phyloP scores from a whole-genome alignment of 2,888 invertebrate species.

The Hydrotaea diabolus region DNA sequence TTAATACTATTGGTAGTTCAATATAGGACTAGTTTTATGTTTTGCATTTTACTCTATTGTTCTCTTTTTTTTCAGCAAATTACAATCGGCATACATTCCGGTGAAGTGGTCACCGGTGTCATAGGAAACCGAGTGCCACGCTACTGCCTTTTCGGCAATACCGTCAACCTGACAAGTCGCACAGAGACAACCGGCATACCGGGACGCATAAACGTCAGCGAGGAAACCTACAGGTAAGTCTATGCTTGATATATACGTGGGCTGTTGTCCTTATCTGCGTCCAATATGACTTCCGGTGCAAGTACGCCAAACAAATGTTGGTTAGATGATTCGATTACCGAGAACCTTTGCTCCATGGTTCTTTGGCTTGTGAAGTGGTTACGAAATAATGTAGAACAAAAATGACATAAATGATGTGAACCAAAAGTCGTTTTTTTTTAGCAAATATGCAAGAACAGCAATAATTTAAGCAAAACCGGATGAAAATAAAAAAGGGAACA shows the following conservation, averaged over 20 bases:
- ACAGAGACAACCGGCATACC: slow-evolving; percentile 95
- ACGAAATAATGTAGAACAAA: slow-evolving; percentile 19
- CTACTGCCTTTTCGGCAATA: slow-evolving; percentile 96
- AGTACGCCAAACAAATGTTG: slow-evolving; percentile 65
- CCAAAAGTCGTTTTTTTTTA: not conserved
- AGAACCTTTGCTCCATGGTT: not conserved
- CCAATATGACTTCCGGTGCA: too few relatives aligned
- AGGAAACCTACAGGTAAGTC: slow-evolving; percentile 92
- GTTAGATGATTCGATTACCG: not conserved
- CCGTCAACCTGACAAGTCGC: slow-evolving; percentile 95
- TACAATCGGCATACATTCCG: slow-evolving; percentile 96
- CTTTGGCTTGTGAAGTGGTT: not conserved
- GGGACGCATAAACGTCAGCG: slow-evolving; percentile 94
- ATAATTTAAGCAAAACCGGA: not conserved
- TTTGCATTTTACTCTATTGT: not conserved
- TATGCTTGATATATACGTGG: not conserved
- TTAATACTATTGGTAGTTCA: slow-evolving; percentile 9
- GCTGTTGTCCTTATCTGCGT: not conserved
- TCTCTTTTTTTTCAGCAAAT: slow-evolving; percentile 85
- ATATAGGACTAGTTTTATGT: slow-evolving; percentile 4
- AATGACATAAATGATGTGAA: not conserved
- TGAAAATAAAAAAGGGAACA: not conserved
- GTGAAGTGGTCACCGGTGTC: slow-evolving; percentile 96
- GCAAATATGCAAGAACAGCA: not conserved
- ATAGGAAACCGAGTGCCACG: slow-evolving; percentile 97